Evolutionary conservation across 1,140 invertebrate genomes (phyloP).

Genomic region (Pseudobourletiella spinata): DNA sequence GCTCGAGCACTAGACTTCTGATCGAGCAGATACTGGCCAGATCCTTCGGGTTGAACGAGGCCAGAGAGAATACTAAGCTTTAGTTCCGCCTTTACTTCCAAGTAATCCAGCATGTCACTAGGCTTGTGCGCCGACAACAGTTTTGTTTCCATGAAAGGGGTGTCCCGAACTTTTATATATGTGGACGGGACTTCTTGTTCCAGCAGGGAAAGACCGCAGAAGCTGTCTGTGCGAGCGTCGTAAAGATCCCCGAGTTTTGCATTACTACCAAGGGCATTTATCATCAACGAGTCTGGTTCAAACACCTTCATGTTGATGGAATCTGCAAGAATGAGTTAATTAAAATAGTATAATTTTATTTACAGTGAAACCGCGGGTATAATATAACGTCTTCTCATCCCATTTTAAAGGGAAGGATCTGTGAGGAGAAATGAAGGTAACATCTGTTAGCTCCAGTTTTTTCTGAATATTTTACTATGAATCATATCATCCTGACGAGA

Average conservation of each 20-base stretch:
- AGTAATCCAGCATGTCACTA: constrained; percentile 12
- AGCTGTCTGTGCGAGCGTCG: constrained; percentile 13
- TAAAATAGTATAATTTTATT: too few relatives aligned
- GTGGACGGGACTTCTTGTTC: not conserved
- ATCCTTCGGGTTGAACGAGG: constrained; percentile 8
- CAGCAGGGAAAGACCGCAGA: constrained; percentile 10
- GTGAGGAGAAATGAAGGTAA: too few relatives aligned
- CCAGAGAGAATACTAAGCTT: constrained; percentile 1
- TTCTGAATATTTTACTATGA: too few relatives aligned
- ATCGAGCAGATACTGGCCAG: constrained; percentile 5
- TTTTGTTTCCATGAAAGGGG: constrained; percentile 6
- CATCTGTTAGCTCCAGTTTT: too few relatives aligned
- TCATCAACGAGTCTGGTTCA: too few relatives aligned
- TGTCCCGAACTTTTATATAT: not conserved
- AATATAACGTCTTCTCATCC: too few relatives aligned
- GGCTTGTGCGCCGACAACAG: not conserved
- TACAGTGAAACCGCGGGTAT: too few relatives aligned
- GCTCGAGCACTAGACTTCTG: not conserved
- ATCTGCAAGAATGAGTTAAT: too few relatives aligned
- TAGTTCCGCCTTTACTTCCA: constrained; percentile 13
- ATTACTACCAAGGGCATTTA: constrained; percentile 7
- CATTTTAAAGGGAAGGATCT: too few relatives aligned
- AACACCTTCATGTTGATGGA: too few relatives aligned
- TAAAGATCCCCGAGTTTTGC: constrained; percentile 13
- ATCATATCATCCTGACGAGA: too few relatives aligned